Percentiles rank a stretch among this genome's conserved stretches.
Conservation (phyloP, 1,140 invertebrate species). For the Dreissena polymorpha region DNA sequence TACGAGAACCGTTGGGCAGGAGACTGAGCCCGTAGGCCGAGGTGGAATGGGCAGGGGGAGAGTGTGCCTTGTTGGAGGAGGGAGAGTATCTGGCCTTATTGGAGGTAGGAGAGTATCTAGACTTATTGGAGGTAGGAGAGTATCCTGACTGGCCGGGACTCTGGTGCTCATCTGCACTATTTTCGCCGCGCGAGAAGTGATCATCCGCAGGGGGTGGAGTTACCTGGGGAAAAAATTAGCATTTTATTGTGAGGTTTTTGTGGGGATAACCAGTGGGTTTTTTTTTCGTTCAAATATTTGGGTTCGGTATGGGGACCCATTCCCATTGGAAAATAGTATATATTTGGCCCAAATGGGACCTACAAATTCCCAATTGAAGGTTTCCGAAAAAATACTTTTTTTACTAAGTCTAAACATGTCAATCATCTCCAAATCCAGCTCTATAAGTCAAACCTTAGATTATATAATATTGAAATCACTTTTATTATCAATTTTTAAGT, state of each 20-base stretch:
- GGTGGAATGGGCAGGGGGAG: conserved; percentile 16
- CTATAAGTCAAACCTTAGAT: no score
- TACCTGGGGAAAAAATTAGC: conserved; percentile 50
- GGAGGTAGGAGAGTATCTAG: conserved; percentile 24
- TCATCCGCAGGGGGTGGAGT: conserved; percentile 62
- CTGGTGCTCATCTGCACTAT: conserved; percentile 22
- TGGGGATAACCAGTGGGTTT: no score
- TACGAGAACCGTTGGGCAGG: conserved; percentile 12
- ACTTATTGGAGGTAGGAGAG: conserved; percentile 45
- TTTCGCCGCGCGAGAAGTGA: background rate
- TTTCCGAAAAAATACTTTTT: no score
- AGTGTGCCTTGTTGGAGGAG: conserved; percentile 42
- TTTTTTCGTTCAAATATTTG: no score
- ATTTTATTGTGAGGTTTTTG: background rate
- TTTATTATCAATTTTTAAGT: no score
- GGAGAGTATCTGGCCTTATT: conserved; percentile 35
- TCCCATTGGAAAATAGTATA: no score
- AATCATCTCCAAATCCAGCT: no score
- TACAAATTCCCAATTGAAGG: no score
- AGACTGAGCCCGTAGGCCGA: background rate
- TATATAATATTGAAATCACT: no score
- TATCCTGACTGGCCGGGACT: conserved; percentile 34
- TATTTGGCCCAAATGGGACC: no score
- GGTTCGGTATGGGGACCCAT: no score
- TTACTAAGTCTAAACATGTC: no score